These are phyloP conservation scores for Halcyon chelicuti DNA, from an alignment of 2,797 vertebrate species.

Conservation along the genomic window DNA sequence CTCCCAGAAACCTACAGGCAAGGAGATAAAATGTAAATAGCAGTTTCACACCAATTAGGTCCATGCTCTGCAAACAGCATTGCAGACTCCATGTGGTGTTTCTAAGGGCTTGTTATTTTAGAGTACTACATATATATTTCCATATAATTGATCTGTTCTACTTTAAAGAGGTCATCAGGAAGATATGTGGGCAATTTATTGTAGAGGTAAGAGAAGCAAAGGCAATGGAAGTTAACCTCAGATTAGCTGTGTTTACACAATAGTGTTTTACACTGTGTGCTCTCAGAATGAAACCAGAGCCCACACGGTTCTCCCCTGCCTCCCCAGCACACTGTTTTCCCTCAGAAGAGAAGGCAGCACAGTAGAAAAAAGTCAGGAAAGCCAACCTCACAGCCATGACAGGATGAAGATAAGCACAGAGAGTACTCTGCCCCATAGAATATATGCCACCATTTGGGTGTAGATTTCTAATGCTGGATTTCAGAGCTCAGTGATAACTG, in stretches of 20 bases:
- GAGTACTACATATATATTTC: constrained; percentile 38
- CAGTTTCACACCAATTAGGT: constrained; percentile 61
- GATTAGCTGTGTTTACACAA: constrained; percentile 4
- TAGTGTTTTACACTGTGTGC: not conserved
- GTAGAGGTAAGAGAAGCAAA: constrained; percentile 35
- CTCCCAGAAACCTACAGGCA: constrained; percentile 12
- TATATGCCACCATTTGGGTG: not conserved
- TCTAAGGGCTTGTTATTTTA: constrained; percentile 41
- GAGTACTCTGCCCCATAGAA: not conserved
- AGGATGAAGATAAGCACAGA: not conserved
- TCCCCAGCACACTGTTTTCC: not conserved
- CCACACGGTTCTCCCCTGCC: not conserved
- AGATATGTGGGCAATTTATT: constrained; percentile 46
- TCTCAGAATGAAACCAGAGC: not conserved
- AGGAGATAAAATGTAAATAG: constrained; percentile 52
- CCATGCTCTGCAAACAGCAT: constrained; percentile 1
- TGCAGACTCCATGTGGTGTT: not conserved
- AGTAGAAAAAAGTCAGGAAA: not conserved
- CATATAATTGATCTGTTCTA: constrained; percentile 64
- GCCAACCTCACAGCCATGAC: not conserved
- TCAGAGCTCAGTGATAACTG: not conserved
- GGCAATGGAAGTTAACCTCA: constrained; percentile 31
- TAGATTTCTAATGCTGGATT: not conserved
- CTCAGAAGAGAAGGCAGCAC: not conserved
- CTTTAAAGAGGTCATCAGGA: constrained; percentile 56